Conservation (phyloP, 2,113 vertebrate genomes). For the Neogale vison region DNA sequence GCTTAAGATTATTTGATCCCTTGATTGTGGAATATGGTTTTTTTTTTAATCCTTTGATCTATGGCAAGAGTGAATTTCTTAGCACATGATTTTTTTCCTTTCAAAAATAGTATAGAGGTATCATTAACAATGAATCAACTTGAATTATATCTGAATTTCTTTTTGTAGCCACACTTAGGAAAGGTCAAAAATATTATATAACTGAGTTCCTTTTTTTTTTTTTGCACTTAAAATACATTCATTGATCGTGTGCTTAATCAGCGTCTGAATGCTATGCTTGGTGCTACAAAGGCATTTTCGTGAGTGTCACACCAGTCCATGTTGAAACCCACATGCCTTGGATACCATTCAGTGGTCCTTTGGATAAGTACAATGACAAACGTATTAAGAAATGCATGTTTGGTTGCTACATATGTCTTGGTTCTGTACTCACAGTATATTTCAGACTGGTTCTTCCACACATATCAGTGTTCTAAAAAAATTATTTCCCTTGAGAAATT, state of each 20-base stretch:
- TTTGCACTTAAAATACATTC: neutral
- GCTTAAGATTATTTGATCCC: neutral
- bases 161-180: constrained; percentile 32
- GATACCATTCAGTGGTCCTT: neutral
- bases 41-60: neutral
- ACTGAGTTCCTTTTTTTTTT: neutral
- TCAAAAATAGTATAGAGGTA: neutral
- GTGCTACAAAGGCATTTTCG: neutral
- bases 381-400: neutral
- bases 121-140: constrained; percentile 46
- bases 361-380: neutral
- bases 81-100: constrained; percentile 31
- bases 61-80: neutral
- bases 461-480: neutral
- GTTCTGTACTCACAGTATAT: neutral
- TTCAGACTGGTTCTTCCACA: neutral
- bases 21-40: neutral
- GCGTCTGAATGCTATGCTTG: neutral
- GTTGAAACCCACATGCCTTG: neutral
- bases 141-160: constrained; percentile 1
- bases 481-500: neutral
- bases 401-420: neutral
- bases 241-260: neutral
- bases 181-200: neutral
- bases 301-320: neutral